Base-by-base conservation (phyloP, 64 coral and sea anemone species). In the Pocillopora damicornis region DNA sequence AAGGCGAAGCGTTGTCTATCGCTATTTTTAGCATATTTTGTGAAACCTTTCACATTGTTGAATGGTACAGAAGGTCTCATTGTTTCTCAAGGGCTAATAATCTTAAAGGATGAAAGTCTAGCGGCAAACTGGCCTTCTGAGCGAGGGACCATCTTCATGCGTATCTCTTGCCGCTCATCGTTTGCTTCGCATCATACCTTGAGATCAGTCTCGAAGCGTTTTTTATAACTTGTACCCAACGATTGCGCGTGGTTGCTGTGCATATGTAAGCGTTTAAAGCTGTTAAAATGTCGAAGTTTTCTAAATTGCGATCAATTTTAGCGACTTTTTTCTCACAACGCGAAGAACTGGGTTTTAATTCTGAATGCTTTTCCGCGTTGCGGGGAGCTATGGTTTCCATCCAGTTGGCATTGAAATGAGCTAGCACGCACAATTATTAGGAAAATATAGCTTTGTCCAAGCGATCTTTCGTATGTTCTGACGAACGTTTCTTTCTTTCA, bases 381-480 rank as follows among this genome's bases (percentile, higher is more conserved):
- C 81, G 81, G 81, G 63, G 81, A 63, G 65, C 81, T 85, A 85
- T 85, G 81, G 81, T 85, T 85, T 68, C 75, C 75, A 77, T 57
- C 56, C 64, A 85, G 35, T 72, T 66, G 37, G 81, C 81, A 85
- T 85, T 85, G 20, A 85, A 85, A 85, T 85, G 64, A 85, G 63
- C 37, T 35, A 66, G 65, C 81, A 85, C 81, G 81, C 81, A 85
- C 75, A 77, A 51, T 71, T 23, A 25, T 71, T 71, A n/a, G 37
- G 64, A 35, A 63, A 83, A 83, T 83, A 36, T 83, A 22, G 34
- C 9, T 8, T 10, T 22, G 17, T 85, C 72, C 38, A 4, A 51
- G 11, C 63, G 14, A 57, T 56, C 11, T 5, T 45, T 25, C 18
- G 16, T 42, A 58, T 4, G 37, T 15, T 85, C 45, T 72, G 72